Percentiles rank a stretch among this genome's conserved stretches.
phyloP scores from a whole-genome alignment of 1,140 invertebrate species.

The Drosophila parvula region DNA sequence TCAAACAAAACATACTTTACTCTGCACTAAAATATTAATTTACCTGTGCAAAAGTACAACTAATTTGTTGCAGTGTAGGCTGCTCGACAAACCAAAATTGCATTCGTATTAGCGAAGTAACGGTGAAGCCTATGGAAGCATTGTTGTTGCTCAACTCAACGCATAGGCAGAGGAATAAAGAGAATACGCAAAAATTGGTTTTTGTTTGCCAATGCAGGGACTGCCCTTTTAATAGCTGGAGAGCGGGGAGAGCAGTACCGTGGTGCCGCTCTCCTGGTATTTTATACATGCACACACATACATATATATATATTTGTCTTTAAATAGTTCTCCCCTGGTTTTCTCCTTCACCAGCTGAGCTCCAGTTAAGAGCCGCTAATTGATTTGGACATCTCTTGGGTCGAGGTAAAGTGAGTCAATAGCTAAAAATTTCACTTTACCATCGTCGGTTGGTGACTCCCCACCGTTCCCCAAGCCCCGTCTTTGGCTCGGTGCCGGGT shows the following conservation, averaged over 20 bases:
- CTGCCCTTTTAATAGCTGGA: neutral
- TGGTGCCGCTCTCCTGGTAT: neutral
- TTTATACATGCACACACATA: neutral
- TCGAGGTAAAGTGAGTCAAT: constrained; percentile 48
- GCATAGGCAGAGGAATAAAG: neutral
- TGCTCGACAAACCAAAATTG: neutral
- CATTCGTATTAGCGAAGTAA: neutral
- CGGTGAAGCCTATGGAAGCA: neutral
- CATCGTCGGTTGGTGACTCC: constrained; percentile 30
- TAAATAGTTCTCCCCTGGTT: constrained; percentile 21
- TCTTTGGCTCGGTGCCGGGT: neutral
- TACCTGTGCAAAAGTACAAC: no score
- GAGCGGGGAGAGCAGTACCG: neutral
- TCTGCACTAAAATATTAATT: no score
- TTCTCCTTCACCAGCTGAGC: constrained; percentile 34
- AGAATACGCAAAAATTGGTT: neutral
- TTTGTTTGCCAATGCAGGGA: no score
- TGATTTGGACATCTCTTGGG: constrained; percentile 48
- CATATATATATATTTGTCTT: constrained; percentile 10
- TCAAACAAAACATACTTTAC: no score
- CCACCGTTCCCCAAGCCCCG: neutral
- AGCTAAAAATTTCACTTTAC: constrained; percentile 58
- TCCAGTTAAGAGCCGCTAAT: constrained; percentile 61
- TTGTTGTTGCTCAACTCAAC: neutral
- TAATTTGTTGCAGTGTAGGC: neutral